Conservation (phyloP, 2,888 invertebrate species). For the Galeopsomyia nigrocyanea region DNA sequence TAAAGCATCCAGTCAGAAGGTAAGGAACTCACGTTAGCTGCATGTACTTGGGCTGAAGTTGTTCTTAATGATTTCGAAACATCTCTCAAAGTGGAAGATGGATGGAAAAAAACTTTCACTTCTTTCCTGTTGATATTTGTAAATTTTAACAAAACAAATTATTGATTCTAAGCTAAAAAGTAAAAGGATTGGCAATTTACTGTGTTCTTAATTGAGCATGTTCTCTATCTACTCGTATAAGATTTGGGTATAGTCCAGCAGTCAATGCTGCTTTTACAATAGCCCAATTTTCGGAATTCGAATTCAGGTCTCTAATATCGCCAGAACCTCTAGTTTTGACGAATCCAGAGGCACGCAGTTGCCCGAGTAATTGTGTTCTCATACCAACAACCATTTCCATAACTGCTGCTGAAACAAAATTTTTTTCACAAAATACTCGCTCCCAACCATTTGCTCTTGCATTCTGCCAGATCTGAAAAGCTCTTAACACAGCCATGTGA, state of each 20-base stretch:
- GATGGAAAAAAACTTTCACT: constrained; percentile 75
- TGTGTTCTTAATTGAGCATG: constrained; percentile 76
- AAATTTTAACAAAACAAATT: constrained; percentile 8
- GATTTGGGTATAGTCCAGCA: constrained; percentile 91
- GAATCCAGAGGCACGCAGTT: constrained; percentile 82
- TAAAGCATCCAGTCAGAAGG: constrained; percentile 89
- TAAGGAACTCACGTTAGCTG: constrained; percentile 69
- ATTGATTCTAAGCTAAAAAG: not conserved
- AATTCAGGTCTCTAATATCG: constrained; percentile 85
- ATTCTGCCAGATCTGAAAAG: constrained; percentile 80
- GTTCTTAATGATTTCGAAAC: constrained; percentile 61
- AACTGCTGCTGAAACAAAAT: constrained; percentile 83
- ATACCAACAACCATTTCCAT: constrained; percentile 94
- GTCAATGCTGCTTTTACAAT: constrained; percentile 91
- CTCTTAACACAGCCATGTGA: constrained; percentile 87
- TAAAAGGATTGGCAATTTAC: constrained; percentile 63
- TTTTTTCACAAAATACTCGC: constrained; percentile 79
- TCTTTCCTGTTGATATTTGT: constrained; percentile 70
- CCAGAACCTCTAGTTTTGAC: constrained; percentile 75
- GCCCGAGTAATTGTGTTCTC: constrained; percentile 85
- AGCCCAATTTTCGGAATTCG: constrained; percentile 89
- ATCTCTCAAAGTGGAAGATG: constrained; percentile 73
- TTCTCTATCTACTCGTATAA: constrained; percentile 81
- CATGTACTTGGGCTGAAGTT: constrained; percentile 63
- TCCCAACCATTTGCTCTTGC: constrained; percentile 76